Base-by-base conservation (phyloP, 2,797 vertebrate species). In the Lycodopsis pacificus region DNA sequence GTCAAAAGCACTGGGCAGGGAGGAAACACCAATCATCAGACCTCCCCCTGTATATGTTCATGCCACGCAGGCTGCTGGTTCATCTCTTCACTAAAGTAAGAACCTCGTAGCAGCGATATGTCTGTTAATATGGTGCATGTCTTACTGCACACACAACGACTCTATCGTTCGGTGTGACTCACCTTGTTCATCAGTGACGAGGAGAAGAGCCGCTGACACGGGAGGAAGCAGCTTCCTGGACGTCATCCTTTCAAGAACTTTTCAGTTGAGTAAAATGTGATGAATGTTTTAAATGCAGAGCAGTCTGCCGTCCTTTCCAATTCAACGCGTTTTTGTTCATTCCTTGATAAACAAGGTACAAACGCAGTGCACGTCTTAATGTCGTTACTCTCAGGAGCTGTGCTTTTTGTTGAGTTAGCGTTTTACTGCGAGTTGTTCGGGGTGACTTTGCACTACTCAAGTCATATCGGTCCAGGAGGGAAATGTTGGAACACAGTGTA, bases 251-350 rank as follows among this genome's bases (percentile, higher is more conserved):
- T 44, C 19, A 57, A 20, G 6, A 19, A 44, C 11, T 12, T 48
- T n/a, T 30, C 53, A 62, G n/a, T 36, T 65, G 11, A 3, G 51
- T 40, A 12, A 49, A 30, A 66, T 27, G 44, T n/a, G 62, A 36
- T 15, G 4, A 22, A 9, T 36, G 7, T 15, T 53, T 42, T 14
- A 2, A 65, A 36, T 34, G 49, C 48, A 36, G 15, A 68, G n/a
- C 8, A 15, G 20, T 44, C 54, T 65, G 15, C 32, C 20, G 59
- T 19, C 14, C 6, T 12, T 36, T 49, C 13, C 25, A 20, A 15
- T 32, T 65, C 61, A 57, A 58, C 61, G 38, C 7, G 2, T 63
- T 19, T 69, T 64, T n/a, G 63, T 62, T 57, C 15, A 46, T 48
- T 3, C 3, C 38, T 19, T 15, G 34, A 76, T 62, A 25, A 61